Conservation (phyloP, 37 sponge, comb jelly and placozoan species). For the Dysidea cf. avara region DNA sequence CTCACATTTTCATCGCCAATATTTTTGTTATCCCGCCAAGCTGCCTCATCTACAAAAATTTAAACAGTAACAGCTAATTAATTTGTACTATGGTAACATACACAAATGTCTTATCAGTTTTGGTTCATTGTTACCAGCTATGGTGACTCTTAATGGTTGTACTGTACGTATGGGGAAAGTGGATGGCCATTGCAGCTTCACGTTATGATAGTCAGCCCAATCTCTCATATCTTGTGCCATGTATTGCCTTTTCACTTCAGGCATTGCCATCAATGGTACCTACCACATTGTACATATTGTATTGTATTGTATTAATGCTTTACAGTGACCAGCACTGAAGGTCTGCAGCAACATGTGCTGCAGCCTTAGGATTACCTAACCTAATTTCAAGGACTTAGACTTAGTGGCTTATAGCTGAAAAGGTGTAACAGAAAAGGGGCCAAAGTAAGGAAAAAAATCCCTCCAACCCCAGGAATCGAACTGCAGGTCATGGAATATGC, state of each 20-base stretch:
- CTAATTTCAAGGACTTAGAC: no score
- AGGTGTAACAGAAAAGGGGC: background rate
- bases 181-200: constrained; percentile 44
- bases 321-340: no score
- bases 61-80: background rate
- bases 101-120: constrained; percentile 49
- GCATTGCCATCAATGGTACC: constrained; percentile 61
- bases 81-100: constrained; percentile 6
- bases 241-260: constrained; percentile 63
- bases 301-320: background rate
- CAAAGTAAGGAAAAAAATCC: no score
- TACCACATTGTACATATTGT: background rate
- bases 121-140: constrained; percentile 56
- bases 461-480: no score
- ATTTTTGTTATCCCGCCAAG: constrained; percentile 71
- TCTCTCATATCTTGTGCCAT: constrained; percentile 52
- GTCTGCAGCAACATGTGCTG: no score
- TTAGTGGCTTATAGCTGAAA: background rate
- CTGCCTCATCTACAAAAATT: constrained; percentile 59
- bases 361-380: no score
- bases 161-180: constrained; percentile 78
- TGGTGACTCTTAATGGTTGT: constrained; percentile 76
- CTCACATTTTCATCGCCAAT: constrained; percentile 59
- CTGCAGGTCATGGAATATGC: background rate
- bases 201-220: constrained; percentile 49